Evolutionary conservation across 2,797 vertebrate species (phyloP).

Genomic region (Tragopan temminckii): DNA sequence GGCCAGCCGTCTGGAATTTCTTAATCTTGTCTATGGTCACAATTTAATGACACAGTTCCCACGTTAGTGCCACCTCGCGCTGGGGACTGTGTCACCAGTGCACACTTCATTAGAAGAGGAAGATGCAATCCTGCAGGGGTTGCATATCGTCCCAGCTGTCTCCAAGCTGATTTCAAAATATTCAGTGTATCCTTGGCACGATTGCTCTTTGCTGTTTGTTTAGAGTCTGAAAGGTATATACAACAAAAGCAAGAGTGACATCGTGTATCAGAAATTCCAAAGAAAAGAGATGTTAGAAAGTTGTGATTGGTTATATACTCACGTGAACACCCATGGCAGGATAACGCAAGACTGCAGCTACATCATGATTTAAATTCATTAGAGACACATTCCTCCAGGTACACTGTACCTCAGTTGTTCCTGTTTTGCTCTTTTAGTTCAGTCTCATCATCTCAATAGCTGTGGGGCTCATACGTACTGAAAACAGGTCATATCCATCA

Average conservation of each 20-base stretch:
- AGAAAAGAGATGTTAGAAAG: neutral
- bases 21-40: neutral
- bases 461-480: rapidly evolving
- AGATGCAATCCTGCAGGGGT: neutral
- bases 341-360: neutral
- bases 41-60: neutral
- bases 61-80: rapidly evolving
- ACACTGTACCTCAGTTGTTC: neutral
- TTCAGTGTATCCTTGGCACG: neutral
- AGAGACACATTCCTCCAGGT: neutral
- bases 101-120: neutral
- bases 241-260: neutral
- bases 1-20: neutral
- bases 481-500: neutral
- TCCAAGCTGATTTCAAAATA: neutral
- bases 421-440: neutral
- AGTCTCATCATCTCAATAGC: neutral
- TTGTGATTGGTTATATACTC: neutral
- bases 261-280: neutral
- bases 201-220: neutral
- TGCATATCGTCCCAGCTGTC: neutral
- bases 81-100: neutral
- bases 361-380: neutral
- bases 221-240: neutral
- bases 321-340: neutral